Conservation (phyloP, 2,113 vertebrate genomes). For the Python bivittatus region DNA sequence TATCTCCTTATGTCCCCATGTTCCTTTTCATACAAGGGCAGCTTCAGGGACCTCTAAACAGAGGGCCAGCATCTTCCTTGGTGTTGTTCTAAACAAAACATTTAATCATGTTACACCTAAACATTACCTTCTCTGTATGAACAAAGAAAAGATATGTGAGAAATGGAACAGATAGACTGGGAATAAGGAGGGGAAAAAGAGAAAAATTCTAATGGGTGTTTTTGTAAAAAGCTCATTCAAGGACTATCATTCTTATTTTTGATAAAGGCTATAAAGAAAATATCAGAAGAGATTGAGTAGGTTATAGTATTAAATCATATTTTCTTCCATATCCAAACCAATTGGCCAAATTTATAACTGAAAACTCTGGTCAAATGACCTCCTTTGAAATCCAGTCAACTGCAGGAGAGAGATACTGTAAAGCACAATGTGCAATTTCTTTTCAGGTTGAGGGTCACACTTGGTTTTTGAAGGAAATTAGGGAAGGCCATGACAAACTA, state of each 20-base stretch:
- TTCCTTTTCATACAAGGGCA: neutral
- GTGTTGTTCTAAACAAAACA: neutral
- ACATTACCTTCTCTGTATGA: neutral
- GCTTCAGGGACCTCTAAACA: neutral
- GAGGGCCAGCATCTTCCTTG: neutral
- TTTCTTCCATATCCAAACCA: neutral
- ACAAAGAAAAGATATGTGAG: neutral
- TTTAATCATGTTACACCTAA: neutral
- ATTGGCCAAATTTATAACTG: neutral
- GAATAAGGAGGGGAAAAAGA: neutral
- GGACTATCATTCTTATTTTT: neutral
- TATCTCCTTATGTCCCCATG: neutral
- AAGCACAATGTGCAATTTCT: neutral
- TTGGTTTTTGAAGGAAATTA: neutral
- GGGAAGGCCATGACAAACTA: neutral
- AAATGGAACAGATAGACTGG: neutral
- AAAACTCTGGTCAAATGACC: neutral
- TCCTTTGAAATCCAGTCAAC: neutral
- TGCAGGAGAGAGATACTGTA: neutral
- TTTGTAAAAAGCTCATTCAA: neutral
- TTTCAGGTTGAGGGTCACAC: neutral
- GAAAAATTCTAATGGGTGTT: neutral
- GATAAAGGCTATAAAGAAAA: neutral
- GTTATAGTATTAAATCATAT: neutral
- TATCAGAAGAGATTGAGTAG: neutral